Conservation (phyloP, 2,797 vertebrate genomes). For the Argentina silus region DNA sequence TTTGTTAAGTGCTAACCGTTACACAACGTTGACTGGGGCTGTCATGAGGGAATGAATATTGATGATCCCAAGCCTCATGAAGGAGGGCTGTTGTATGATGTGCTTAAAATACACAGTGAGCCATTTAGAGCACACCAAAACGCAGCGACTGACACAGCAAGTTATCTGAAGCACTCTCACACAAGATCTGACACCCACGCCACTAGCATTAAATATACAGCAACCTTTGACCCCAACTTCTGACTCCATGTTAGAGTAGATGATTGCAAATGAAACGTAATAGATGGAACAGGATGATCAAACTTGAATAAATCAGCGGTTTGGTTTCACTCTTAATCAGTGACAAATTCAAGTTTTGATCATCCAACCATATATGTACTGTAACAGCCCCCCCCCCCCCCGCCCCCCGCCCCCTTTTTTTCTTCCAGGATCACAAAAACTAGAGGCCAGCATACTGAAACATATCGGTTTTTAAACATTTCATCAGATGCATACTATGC, state of each 20-base stretch:
- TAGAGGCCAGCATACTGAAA: neutral
- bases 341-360: neutral
- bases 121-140: constrained; percentile 45
- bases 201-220: constrained; percentile 29
- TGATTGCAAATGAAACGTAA: constrained; percentile 16
- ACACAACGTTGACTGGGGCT: constrained; percentile 64
- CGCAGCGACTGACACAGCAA: neutral
- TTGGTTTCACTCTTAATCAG: constrained; percentile 3
- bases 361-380: neutral
- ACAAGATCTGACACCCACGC: constrained; percentile 37
- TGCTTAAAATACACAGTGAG: constrained; percentile 58
- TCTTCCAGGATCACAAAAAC: neutral
- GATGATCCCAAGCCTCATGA: constrained; percentile 62
- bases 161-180: constrained; percentile 4
- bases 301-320: constrained; percentile 31
- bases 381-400: too few species aligned
- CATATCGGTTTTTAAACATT: neutral
- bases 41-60: constrained; percentile 74
- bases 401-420: neutral
- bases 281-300: neutral
- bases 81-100: constrained; percentile 58
- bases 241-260: constrained; percentile 19
- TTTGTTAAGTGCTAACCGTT: constrained; percentile 66
- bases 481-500: neutral
- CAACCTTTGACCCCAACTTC: constrained; percentile 38